Evolutionary conservation across 2,888 invertebrate genomes (phyloP).

Genomic region (Orthonevra nobilis): DNA sequence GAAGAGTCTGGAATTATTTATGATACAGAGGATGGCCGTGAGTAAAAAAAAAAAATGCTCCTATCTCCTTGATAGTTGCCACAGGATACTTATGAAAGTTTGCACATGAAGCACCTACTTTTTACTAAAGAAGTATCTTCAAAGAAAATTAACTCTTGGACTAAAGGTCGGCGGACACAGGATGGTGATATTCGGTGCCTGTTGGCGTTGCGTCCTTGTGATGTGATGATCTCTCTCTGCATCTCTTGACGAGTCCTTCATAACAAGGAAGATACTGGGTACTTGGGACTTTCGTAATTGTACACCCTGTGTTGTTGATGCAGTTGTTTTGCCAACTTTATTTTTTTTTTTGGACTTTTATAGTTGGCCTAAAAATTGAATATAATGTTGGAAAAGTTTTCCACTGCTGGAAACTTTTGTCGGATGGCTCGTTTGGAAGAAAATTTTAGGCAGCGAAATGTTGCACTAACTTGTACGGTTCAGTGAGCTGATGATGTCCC

Average conservation of each 20-base stretch:
- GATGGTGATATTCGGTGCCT: slow-evolving; percentile 48
- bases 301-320: slow-evolving; percentile 19
- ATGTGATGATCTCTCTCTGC: slow-evolving; percentile 46
- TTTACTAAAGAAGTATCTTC: slow-evolving; percentile 50
- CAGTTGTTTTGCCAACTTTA: slow-evolving; percentile 22
- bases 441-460: background rate
- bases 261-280: slow-evolving; percentile 35
- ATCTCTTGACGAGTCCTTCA: slow-evolving; percentile 33
- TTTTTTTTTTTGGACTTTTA: background rate
- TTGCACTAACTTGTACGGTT: background rate
- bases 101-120: slow-evolving; percentile 66
- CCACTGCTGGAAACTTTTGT: background rate
- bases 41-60: slow-evolving; percentile 30
- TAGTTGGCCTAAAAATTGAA: slow-evolving; percentile 26
- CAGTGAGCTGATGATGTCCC: background rate
- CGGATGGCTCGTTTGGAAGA: background rate
- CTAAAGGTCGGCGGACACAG: slow-evolving; percentile 31
- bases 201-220: slow-evolving; percentile 39
- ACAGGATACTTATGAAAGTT: slow-evolving; percentile 63
- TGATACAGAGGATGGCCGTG: slow-evolving; percentile 61
- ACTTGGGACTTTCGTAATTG: slow-evolving; percentile 27
- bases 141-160: slow-evolving; percentile 66
- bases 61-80: slow-evolving; percentile 57
- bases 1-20: slow-evolving; percentile 65
- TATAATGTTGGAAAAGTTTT: slow-evolving; percentile 9